Base-by-base conservation (phyloP, 2,113 vertebrate genomes). In the Barbus barbus region DNA sequence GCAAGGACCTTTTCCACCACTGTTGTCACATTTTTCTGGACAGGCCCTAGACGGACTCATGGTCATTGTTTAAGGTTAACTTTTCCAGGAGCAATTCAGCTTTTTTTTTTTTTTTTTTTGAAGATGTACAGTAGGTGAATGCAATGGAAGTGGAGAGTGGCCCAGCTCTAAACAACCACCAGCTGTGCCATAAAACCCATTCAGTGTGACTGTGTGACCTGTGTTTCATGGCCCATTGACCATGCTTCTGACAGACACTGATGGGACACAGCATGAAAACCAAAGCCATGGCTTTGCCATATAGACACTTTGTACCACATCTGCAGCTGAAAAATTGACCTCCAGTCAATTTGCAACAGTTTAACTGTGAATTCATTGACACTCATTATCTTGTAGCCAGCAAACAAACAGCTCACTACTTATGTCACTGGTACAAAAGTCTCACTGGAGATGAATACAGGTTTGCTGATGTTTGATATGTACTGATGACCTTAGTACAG, bases 141-240 rank as follows among this genome's bases (percentile, higher is more conserved):
- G 13, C 2, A 51, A 71, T 56, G 7, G 28, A 80, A 75, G 38
- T 46, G 24, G 77, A 56, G 76, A 69, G 13, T 78, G 79, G 78
- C 83, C 83, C 63, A 22, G 14, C 41, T 65, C 31, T 51, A 58
- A 77, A 84, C 60, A 82, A 78, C 65, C 78, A 84, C 79, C 63
- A 78, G 86, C 73, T 87, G 83, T 85, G 73, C 44, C 61, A 69
- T 82, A 85, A 87, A 87, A 73, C 67, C 33, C 56, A 56, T 67
- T 44, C 22, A 74, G 3, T 11, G 72, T 46, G 61, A 82, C 77
- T 65, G 72, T 24, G 36, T 81, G 83, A 84, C 65, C 74, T 56
- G 44, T 82, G 74, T 87, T 85, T 85, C 86, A 87, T 61, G 74
- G 63, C 73, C 33, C 79, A 81, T 82, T 85, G 79, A 46, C 53